Evolutionary conservation across 2,113 vertebrate genomes (phyloP).

Genomic region (Halichoeres trimaculatus): DNA sequence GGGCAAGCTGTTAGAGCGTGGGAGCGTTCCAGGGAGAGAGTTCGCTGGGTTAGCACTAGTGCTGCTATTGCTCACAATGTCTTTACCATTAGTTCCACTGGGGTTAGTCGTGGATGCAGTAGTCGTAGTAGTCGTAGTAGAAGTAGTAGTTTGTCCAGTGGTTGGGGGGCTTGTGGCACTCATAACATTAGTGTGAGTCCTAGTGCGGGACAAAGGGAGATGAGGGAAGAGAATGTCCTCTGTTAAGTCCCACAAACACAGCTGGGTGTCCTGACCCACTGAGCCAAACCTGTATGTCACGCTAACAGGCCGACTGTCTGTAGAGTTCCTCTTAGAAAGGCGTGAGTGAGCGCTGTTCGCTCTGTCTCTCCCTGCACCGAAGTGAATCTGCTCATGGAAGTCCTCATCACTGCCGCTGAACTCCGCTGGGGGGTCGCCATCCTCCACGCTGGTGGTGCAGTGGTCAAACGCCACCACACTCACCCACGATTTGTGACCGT

Average conservation of each 20-base stretch:
- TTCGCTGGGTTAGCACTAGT: conserved; percentile 84
- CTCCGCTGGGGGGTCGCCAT: conserved; percentile 91
- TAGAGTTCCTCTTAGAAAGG: conserved; percentile 97
- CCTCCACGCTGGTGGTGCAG: conserved; percentile 96
- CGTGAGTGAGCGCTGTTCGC: conserved; percentile 95
- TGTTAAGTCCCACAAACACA: conserved; percentile 98
- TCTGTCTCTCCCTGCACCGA: conserved; percentile 90
- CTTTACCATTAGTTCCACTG: conserved; percentile 78
- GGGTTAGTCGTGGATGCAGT: conserved; percentile 48
- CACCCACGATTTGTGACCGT: conserved; percentile 98
- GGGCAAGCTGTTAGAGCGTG: conserved; percentile 97
- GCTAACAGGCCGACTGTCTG: conserved; percentile 94
- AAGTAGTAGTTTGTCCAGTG: conserved; percentile 66
- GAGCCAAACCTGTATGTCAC: conserved; percentile 98
- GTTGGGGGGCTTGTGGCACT: conserved; percentile 91
- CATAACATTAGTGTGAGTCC: conserved; percentile 99
- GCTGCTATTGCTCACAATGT: conserved; percentile 79
- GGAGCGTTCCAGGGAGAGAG: conserved; percentile 89
- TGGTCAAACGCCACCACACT: conserved; percentile 98
- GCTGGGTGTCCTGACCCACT: conserved; percentile 97
- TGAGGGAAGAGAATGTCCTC: conserved; percentile 99
- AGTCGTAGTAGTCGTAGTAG: conserved; percentile 29
- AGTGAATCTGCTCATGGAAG: conserved; percentile 93
- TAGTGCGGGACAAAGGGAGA: conserved; percentile 94
- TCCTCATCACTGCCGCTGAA: conserved; percentile 98